Percentiles rank a stretch among this genome's conserved stretches.
Conservation (phyloP, 2,888 invertebrate genomes). For the Rhingia rostrata region DNA sequence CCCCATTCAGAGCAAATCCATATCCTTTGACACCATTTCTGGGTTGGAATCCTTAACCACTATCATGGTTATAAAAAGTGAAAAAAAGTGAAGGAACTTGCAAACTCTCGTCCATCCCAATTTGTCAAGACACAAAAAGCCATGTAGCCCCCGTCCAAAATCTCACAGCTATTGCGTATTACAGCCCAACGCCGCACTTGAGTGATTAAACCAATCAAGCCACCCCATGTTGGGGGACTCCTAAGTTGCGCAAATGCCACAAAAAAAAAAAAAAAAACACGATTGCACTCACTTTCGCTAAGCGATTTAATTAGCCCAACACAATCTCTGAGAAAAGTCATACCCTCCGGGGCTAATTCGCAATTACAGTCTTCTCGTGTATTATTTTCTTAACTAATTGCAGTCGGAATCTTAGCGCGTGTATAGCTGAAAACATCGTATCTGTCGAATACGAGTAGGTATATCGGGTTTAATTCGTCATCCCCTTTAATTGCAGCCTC, state of each 20-base stretch:
- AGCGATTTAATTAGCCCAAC: constrained; percentile 42
- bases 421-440: constrained; percentile 9
- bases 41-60: no score
- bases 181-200: constrained; percentile 25
- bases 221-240: constrained; percentile 26
- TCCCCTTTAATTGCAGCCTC: constrained; percentile 51
- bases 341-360: constrained; percentile 8
- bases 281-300: constrained; percentile 23
- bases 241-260: constrained; percentile 25
- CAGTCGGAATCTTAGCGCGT: constrained; percentile 33
- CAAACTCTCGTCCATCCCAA: no score
- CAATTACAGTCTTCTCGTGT: constrained; percentile 25
- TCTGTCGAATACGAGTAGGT: neutral
- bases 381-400: constrained; percentile 48
- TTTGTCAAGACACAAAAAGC: no score
- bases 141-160: no score
- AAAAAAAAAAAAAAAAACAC: constrained; percentile 6
- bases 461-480: constrained; percentile 21
- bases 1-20: no score
- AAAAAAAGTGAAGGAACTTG: no score
- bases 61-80: no score
- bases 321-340: constrained; percentile 12
- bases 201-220: constrained; percentile 58
- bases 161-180: neutral
- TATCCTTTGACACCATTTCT: no score